Evolutionary conservation across 2,888 invertebrate genomes (phyloP).

Genomic region (Dasypogon diadema): DNA sequence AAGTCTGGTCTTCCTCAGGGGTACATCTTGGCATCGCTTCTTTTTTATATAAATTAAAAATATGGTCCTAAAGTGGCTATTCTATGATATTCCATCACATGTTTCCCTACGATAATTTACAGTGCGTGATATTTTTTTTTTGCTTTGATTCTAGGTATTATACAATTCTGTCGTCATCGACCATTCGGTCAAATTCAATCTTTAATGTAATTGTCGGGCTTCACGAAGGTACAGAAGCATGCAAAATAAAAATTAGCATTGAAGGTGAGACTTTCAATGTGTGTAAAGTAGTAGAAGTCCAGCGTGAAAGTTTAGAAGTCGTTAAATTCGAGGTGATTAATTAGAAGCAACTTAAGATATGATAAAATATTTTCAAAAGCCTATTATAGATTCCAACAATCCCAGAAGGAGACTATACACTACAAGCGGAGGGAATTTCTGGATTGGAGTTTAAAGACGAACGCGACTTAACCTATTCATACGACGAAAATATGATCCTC

Average conservation of each 20-base stretch:
- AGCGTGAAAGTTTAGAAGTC: constrained; percentile 70
- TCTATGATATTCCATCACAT: no score
- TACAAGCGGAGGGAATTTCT: constrained; percentile 72
- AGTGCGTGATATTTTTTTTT: constrained; percentile 81
- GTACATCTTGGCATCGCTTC: no score
- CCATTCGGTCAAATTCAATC: constrained; percentile 82
- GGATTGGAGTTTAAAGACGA: constrained; percentile 81
- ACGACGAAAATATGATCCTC: constrained; percentile 75
- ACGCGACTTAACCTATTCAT: constrained; percentile 80
- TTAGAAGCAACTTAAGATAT: no score
- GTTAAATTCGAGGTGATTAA: constrained; percentile 77
- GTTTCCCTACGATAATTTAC: constrained; percentile 94
- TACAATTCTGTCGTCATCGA: constrained; percentile 79
- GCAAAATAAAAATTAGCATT: constrained; percentile 79
- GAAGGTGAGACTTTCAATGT: constrained; percentile 77
- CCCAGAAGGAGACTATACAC: constrained; percentile 60
- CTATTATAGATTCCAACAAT: constrained; percentile 60
- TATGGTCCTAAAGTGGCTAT: no score
- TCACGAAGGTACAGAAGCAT: constrained; percentile 71
- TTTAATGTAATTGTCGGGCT: constrained; percentile 80
- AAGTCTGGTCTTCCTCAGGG: no score
- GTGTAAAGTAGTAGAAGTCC: background rate
- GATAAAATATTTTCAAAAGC: no score
- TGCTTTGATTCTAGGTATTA: constrained; percentile 25
- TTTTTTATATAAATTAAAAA: constrained; percentile 95